These are phyloP conservation scores for Macroramphosus scolopax DNA, from an alignment of 2,797 vertebrate species.

Conservation along the genomic window DNA sequence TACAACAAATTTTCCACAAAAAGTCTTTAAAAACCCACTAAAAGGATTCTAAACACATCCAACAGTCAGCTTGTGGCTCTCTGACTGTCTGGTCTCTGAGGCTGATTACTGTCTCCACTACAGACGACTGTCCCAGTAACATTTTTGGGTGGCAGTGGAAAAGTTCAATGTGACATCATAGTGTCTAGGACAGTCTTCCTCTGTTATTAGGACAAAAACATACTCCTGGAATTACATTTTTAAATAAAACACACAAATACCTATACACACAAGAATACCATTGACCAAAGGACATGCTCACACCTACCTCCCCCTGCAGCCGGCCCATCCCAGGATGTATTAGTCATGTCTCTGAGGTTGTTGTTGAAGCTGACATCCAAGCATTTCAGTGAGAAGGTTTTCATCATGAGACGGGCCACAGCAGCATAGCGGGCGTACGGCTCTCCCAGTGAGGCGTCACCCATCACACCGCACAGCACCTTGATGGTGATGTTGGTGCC, in stretches of 20 bases:
- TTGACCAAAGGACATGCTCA: not conserved
- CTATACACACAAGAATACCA: conserved; percentile 2
- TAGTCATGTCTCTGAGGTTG: conserved; percentile 67
- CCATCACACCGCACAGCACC: conserved; percentile 72
- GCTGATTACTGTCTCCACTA: conserved; percentile 4
- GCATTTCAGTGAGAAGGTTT: conserved; percentile 52
- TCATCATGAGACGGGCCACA: conserved; percentile 56
- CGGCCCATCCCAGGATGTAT: conserved; percentile 68
- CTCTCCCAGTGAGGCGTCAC: conserved; percentile 52
- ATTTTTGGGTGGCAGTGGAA: conserved; percentile 13
- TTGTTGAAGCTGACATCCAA: conserved; percentile 59
- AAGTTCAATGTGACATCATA: conserved; percentile 11
- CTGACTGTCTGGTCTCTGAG: conserved; percentile 3
- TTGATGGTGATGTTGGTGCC: conserved; percentile 75
- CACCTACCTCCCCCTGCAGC: conserved; percentile 67
- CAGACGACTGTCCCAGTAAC: no score
- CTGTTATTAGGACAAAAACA: no score
- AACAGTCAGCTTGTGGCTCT: no score
- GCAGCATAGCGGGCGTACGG: conserved; percentile 59
- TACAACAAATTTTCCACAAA: not conserved
- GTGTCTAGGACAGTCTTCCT: not conserved
- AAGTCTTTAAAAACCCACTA: not conserved
- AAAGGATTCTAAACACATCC: no score
- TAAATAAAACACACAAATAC: conserved; percentile 10
- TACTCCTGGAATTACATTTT: no score